Percentiles rank a stretch among this genome's conserved stretches.
These are phyloP conservation scores for Oscheius sp. DNA, from an alignment of 2,888 invertebrate genomes.

Conservation along the genomic window DNA sequence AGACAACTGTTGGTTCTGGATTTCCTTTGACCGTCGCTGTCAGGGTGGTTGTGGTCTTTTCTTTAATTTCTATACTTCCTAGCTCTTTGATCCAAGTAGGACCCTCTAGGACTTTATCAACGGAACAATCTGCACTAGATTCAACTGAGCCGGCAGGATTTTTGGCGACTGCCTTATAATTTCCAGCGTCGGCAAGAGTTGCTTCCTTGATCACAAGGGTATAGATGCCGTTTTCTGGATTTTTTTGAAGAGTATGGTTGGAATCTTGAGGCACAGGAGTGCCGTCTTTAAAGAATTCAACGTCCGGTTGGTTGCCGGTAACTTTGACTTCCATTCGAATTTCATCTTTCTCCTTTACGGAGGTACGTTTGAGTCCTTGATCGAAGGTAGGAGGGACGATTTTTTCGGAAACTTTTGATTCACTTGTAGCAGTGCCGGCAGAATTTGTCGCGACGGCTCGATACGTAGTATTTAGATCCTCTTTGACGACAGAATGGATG, in stretches of 20 bases:
- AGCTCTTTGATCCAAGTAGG: slow-evolving; percentile 53
- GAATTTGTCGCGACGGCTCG: slow-evolving; percentile 83
- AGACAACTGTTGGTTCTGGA: slow-evolving; percentile 82
- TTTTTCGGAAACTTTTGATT: slow-evolving; percentile 56
- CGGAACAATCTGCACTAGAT: slow-evolving; percentile 43
- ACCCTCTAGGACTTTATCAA: slow-evolving; percentile 36
- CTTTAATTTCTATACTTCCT: slow-evolving; percentile 45
- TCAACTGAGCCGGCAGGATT: slow-evolving; percentile 54
- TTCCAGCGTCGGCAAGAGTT: slow-evolving; percentile 46
- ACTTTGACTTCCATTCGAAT: slow-evolving; percentile 78
- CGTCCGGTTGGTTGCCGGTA: slow-evolving; percentile 84
- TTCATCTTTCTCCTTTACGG: slow-evolving; percentile 81
- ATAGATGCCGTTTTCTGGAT: slow-evolving; percentile 76
- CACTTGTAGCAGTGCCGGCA: slow-evolving; percentile 61
- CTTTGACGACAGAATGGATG: slow-evolving; percentile 70
- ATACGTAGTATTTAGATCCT: slow-evolving; percentile 46
- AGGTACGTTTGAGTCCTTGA: slow-evolving; percentile 77
- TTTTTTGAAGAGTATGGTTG: slow-evolving; percentile 70
- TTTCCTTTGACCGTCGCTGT: slow-evolving; percentile 55
- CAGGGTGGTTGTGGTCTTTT: slow-evolving; percentile 51
- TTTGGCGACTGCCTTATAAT: slow-evolving; percentile 50
- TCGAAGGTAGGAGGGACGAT: slow-evolving; percentile 73
- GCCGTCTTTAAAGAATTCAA: slow-evolving; percentile 90
- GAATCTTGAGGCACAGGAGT: slow-evolving; percentile 71
- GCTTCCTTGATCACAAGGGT: slow-evolving; percentile 50